Evolutionary conservation across 2,888 invertebrate species (phyloP).

Genomic region (Neuroscelio doddi): DNA sequence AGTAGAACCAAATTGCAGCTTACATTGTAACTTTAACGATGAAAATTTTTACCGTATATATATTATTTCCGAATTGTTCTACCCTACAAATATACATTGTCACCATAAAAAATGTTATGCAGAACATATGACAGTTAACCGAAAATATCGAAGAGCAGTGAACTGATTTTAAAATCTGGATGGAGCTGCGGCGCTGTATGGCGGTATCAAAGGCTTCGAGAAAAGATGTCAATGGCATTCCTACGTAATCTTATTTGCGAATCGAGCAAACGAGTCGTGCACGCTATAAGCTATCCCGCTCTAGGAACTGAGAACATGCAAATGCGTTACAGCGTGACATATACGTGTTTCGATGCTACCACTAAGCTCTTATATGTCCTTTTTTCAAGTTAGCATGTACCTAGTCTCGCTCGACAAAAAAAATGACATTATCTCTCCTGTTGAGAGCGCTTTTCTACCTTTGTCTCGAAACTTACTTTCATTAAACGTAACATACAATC

Average conservation of each 20-base stretch:
- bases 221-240: slow-evolving; percentile 54
- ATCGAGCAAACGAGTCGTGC: slow-evolving; percentile 53
- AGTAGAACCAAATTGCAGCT: no score
- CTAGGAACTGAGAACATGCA: slow-evolving; percentile 50
- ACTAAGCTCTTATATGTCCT: slow-evolving; percentile 39
- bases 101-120: no score
- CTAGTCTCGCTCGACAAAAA: slow-evolving; percentile 26
- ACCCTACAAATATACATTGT: no score
- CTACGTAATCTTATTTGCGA: slow-evolving; percentile 55
- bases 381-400: slow-evolving; percentile 44
- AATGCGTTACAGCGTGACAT: slow-evolving; percentile 50
- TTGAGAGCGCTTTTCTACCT: slow-evolving; percentile 4
- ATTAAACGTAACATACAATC: slow-evolving; percentile 1
- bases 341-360: slow-evolving; percentile 47
- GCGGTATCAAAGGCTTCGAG: slow-evolving; percentile 41
- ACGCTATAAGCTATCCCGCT: slow-evolving; percentile 53
- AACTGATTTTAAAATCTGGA: slow-evolving; percentile 28
- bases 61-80: no score
- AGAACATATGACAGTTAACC: no score
- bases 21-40: no score
- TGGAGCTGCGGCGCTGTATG: slow-evolving; percentile 6
- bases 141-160: no score
- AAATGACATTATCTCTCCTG: slow-evolving; percentile 14
- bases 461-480: slow-evolving; percentile 6
- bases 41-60: no score